phyloP scores from a whole-genome alignment of 2,113 vertebrate species.

The pig (Sus scrofa) region DNA sequence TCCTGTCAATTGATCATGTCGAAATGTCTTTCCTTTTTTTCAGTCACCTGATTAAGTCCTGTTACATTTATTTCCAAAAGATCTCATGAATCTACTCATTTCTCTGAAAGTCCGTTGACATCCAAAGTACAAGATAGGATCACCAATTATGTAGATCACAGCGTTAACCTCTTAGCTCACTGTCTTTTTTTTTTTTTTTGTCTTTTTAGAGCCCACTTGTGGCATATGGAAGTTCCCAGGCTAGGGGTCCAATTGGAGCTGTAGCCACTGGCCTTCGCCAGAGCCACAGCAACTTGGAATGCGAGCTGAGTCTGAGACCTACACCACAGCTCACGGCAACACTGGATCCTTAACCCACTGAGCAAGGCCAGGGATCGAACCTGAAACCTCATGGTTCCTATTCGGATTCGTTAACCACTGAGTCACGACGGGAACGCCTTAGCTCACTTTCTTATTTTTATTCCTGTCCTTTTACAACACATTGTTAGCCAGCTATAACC shows the following conservation, averaged over 20 bases:
- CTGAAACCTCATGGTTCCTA: no score
- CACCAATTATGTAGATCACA: not conserved
- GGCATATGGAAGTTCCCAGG: no score
- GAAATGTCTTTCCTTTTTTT: not conserved
- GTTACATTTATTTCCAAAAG: constrained; percentile 8
- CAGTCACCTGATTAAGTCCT: not conserved
- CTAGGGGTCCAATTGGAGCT: no score
- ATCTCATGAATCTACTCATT: not conserved
- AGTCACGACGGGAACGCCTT: no score
- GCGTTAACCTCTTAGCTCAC: not conserved
- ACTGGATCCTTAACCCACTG: no score
- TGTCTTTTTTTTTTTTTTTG: not conserved
- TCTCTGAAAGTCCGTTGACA: not conserved
- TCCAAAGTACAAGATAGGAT: not conserved
- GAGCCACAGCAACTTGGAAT: no score
- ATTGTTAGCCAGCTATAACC: not conserved
- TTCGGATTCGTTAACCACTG: no score
- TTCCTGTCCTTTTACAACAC: not conserved
- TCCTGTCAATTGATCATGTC: not conserved
- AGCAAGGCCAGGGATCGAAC: no score
- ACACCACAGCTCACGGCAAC: no score
- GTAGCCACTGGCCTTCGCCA: no score
- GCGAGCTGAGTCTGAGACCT: no score
- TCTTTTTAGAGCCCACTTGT: no score
- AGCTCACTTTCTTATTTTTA: not conserved